Base-by-base conservation (phyloP, 2,888 invertebrate genomes). In the Microplitis manilae region DNA sequence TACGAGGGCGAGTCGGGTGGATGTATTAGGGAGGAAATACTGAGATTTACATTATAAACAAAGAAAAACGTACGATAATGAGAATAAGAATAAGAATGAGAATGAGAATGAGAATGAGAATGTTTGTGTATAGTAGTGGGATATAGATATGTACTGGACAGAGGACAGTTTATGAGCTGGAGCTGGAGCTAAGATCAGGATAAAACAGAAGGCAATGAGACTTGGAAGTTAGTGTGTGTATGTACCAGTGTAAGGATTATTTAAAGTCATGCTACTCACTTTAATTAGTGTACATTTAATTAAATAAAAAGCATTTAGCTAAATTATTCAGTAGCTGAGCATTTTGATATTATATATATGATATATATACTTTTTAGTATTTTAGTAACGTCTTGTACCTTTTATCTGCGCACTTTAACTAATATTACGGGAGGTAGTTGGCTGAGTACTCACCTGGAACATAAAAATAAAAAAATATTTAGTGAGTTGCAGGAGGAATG, bases 361-460 rank as follows among this genome's bases (percentile, higher is more conserved):
- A 20, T 20, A 20, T 20, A 1, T 17, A 73, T 70, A 59, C 6
- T 50, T 50, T 50, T 50, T 1, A 13, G 2, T 81, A 30, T 2
- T 30, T 81, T 80, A 79, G 81, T 50, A 50, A 5, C 8, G 50
- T 50, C 13, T 50, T 30, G 2, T 30, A 50, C 50, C 50, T 50
- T 50, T 8, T 41, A 41, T 50, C 50, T 50, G 30, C 30, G 30
- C 50, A 13, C 50, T 50, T 2, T 5, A 13, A 50, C 50, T 50
- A 50, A 13, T 13, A 50, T 13, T 50, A 50, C 50, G 13, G 50
- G 30, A 30, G 30, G 30, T 30, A 2, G 2, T 30, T 30, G 30
- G 2, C 50, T 75, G 72, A 79, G 77, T 79, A 87, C 88, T 88
- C 86, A 87, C 87, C 86, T 87, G 86, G 84, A 88, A 87, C 84